A percentile compares a stretch with the other conserved stretches of the same genome.
Evolutionary conservation across 2,113 vertebrate species (phyloP).

Genomic region (Orientallactaga bullata): DNA sequence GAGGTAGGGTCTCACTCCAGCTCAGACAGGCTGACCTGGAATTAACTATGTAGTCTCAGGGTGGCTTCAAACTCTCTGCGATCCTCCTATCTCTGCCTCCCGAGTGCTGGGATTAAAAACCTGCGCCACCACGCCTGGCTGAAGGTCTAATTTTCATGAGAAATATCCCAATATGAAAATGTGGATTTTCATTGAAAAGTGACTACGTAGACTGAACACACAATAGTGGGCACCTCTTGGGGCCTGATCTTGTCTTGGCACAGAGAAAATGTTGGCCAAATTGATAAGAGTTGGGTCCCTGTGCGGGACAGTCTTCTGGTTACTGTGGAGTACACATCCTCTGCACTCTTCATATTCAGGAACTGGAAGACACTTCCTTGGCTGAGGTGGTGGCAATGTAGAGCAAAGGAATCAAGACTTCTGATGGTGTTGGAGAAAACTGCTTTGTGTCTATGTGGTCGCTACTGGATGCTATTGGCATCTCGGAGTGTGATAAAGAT

Average conservation of each 20-base stretch:
- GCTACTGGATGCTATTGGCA: too few relatives aligned
- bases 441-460: too few relatives aligned
- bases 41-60: too few relatives aligned
- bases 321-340: not conserved
- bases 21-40: too few relatives aligned
- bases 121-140: too few relatives aligned
- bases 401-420: too few relatives aligned
- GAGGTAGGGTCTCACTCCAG: too few relatives aligned
- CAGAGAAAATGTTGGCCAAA: not conserved
- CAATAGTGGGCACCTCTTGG: not conserved
- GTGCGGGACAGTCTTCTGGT: not conserved
- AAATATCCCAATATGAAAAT: slow-evolving; percentile 24
- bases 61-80: too few relatives aligned
- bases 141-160: not conserved
- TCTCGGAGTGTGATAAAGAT: too few relatives aligned
- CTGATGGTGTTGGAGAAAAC: too few relatives aligned
- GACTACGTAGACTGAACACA: not conserved
- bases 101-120: too few relatives aligned
- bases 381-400: not conserved
- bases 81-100: too few relatives aligned
- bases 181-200: not conserved
- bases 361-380: not conserved
- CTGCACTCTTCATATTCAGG: not conserved
- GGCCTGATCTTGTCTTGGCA: not conserved
- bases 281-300: not conserved